Evolutionary conservation across 2,113 vertebrate species (phyloP), one percentile per base, ranked within the genome.

Genomic region (Orthochromis indermauri): DNA sequence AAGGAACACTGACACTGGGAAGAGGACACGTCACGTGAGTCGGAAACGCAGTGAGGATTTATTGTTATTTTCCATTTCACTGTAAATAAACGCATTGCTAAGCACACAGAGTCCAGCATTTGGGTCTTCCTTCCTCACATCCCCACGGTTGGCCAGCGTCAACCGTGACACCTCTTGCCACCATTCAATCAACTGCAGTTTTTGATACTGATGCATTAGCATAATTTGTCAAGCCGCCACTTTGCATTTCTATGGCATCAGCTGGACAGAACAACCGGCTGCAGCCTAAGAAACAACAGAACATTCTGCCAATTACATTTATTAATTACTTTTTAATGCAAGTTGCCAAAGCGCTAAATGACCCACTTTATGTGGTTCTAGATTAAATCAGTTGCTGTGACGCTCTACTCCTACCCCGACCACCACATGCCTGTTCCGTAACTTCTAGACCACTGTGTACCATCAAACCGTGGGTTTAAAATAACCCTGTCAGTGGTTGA

Each of bases 401-500:
- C 10, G 16, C 45, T 6, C 26, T 31, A 1, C 45, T 31, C 26
- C 0, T 19, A 61, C 16, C n/a, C 37, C 37, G 31, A 26, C 17
- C 81, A 76, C 37, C 26, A n/a, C 42, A 81, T 47, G 63, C 45
- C n/a, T 45, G 49, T 21, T 85, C 19, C 2, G n/a, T 54, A 49
- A 80, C 14, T 63, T 81, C 2, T 49, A 45, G 45, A 80, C 80
- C 26, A 26, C 87, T 81, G 78, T 90, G 86, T 61, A 83, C 51
- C 51, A 71, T 81, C 82, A 86, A 68, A 83, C 31, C 8, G 4
- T 51, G 24, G 40, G 63, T 87, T 91, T 68, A 90, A 93, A 92
- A 93, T 93, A 92, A 85, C 63, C 49, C 83, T 83, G 86, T 66
- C 89, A 80, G 81, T 42, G 53, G 51, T 17, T 87, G 49, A 82